Evolutionary conservation across 2,113 vertebrate species (phyloP).

Genomic region (Mesembrinibis cayennensis): DNA sequence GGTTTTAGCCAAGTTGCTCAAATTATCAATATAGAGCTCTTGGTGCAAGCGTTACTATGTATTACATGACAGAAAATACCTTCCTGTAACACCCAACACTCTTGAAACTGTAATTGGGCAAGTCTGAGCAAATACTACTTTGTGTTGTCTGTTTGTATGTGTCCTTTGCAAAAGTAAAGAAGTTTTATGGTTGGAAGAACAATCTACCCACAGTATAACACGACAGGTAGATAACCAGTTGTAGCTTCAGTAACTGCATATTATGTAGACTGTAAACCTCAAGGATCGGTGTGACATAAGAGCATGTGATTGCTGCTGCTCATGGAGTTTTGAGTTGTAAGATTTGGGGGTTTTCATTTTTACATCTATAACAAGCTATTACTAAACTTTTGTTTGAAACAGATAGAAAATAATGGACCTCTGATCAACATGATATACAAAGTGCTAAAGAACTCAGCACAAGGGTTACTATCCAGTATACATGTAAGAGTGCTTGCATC

Average conservation of each 20-base stretch:
- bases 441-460: conserved; percentile 86
- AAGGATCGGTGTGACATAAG: background rate
- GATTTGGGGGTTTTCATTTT: background rate
- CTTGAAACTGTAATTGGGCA: background rate
- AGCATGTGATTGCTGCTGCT: background rate
- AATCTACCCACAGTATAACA: background rate
- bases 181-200: background rate
- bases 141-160: background rate
- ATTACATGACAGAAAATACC: background rate
- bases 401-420: conserved; percentile 93
- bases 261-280: background rate
- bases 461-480: conserved; percentile 83
- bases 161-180: background rate
- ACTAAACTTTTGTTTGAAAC: conserved; percentile 88
- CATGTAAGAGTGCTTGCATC: conserved; percentile 87
- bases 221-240: background rate
- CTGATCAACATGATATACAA: conserved; percentile 89
- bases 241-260: background rate
- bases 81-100: background rate
- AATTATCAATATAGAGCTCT: background rate
- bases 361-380: conserved; percentile 44
- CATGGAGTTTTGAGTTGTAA: background rate
- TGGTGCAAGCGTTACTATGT: fast-evolving
- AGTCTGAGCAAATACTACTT: background rate
- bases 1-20: background rate